phyloP scores from a whole-genome alignment of 2,797 vertebrate genomes.

The Macropodus opercularis region DNA sequence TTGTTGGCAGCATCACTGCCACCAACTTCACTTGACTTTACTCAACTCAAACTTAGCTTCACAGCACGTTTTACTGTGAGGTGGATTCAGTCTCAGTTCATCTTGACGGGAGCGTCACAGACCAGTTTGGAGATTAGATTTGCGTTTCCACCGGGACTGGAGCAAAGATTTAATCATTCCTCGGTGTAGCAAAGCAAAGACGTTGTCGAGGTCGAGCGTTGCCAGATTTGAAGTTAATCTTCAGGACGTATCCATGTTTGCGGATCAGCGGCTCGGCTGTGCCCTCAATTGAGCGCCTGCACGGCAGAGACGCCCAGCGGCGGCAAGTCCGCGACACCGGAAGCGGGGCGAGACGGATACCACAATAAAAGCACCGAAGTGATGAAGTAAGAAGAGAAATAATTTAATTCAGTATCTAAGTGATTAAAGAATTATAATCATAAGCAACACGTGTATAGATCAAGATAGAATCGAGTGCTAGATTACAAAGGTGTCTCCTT shows the following conservation, averaged over 20 bases:
- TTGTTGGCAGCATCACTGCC: not conserved
- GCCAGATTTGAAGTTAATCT: constrained; percentile 86
- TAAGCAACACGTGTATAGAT: not conserved
- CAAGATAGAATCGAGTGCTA: no score
- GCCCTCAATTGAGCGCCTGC: constrained; percentile 76
- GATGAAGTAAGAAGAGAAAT: no score
- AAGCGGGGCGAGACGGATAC: constrained; percentile 3
- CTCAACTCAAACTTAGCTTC: no score
- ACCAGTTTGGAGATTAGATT: constrained; percentile 81
- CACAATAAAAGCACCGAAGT: constrained; percentile 48
- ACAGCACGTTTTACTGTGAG: constrained; percentile 46
- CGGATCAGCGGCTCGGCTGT: constrained; percentile 78
- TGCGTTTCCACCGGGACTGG: constrained; percentile 78
- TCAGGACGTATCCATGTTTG: constrained; percentile 81
- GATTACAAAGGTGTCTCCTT: no score
- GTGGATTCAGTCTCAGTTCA: constrained; percentile 73
- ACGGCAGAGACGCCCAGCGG: constrained; percentile 57
- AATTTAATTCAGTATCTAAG: no score
- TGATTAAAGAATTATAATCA: no score
- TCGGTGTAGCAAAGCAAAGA: constrained; percentile 83
- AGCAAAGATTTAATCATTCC: constrained; percentile 85
- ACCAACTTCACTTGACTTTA: no score
- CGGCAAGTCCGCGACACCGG: constrained; percentile 35
- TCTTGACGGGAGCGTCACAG: constrained; percentile 68
- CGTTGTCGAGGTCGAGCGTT: constrained; percentile 80